Percentiles rank a stretch among this genome's conserved stretches.
Evolutionary conservation across 2,888 invertebrate genomes (phyloP).

Genomic region (Ariolimax columbianus): DNA sequence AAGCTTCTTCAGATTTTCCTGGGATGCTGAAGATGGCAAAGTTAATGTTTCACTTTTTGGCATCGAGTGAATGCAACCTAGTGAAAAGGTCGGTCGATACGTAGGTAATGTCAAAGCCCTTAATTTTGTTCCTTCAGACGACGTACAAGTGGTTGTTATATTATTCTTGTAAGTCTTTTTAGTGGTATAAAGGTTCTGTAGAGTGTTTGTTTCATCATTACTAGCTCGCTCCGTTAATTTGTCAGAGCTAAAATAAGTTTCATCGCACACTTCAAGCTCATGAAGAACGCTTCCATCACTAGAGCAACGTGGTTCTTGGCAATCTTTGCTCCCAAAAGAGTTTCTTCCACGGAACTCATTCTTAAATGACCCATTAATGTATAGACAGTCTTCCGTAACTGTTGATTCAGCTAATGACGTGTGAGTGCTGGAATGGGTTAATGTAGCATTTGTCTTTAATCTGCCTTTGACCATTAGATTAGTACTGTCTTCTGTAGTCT

Average conservation of each 20-base stretch:
- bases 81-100: not conserved
- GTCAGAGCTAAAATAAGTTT: not conserved
- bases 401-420: conserved; percentile 7
- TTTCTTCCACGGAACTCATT: conserved; percentile 9
- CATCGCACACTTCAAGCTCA: not conserved
- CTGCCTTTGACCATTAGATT: not conserved
- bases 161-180: not conserved
- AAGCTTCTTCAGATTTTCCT: not conserved
- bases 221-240: not conserved
- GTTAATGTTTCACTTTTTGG: conserved; percentile 11
- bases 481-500: no score
- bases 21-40: not conserved
- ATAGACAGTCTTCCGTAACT: conserved; percentile 12
- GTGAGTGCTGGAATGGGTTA: not conserved
- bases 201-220: not conserved
- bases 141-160: not conserved
- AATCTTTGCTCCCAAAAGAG: not conserved
- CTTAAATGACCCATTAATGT: conserved; percentile 45
- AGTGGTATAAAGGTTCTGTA: not conserved
- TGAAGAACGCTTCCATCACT: not conserved
- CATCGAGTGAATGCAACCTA: not conserved
- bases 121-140: not conserved
- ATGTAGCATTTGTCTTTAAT: not conserved
- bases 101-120: not conserved
- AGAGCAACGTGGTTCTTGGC: not conserved